Evolutionary conservation across 2,888 invertebrate genomes (phyloP), one percentile per base, ranked within the genome.

Genomic region (Antheraea assamensis): DNA sequence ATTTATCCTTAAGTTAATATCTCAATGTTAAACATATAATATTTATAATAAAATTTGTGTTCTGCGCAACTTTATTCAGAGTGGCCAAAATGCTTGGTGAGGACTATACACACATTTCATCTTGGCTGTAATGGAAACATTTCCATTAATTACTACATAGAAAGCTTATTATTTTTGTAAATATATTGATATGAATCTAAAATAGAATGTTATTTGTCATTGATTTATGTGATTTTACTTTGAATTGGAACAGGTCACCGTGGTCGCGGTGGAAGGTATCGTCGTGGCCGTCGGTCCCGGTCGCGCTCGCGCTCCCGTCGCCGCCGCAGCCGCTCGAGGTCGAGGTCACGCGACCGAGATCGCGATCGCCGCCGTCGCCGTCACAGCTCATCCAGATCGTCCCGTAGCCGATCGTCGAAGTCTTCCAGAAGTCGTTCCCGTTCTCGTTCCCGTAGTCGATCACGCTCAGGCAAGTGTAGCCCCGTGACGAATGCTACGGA

Each of bases 401-500:
- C 93, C 21, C 88, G 92, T 79, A 92, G 92, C 90, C 86, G 87
- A 75, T 93, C 93, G 4, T 93, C 93, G 76, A 87, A 88, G 79
- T 93, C 94, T 30, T 93, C 90, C 61, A 87, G 88, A 78, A 87
- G 87, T 81, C 89, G 85, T 78, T 92, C 91, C 75, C 90, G 92
- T 73, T 92, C 92, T 83, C 92, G 92, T 72, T 92, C 92, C 75
- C 92, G 92, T 81, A 91, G 90, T 90, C 91, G 90, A 80, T 93
- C 92, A 82, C 93, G 94, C 84, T 94, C 95, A 95, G 95, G 95
- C 95, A 95, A 95, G 94, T 95, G 93, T 90, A 93, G 93, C 90
- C 92, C 92, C 76, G 82, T 79, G 82, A 92, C 90, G 86, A 88
- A 88, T 77, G 80, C 85, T 83, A 83, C 83, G 82, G 86, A 87